phyloP scores from a whole-genome alignment of 2,113 vertebrate genomes.

The Circaetus cinerascens region DNA sequence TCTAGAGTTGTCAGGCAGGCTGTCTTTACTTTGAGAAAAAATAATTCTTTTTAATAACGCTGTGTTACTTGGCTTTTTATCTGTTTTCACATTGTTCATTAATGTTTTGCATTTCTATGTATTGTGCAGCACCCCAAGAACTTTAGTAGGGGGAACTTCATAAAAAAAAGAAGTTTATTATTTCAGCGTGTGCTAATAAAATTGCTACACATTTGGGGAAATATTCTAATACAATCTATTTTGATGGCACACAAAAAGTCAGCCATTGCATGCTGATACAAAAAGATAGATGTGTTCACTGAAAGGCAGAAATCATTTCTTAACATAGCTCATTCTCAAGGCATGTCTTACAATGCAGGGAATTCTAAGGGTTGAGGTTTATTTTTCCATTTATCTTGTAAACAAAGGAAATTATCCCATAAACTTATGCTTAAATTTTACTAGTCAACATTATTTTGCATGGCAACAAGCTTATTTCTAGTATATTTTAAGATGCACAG shows the following conservation, averaged over 20 bases:
- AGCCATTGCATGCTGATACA: neutral
- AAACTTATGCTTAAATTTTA: neutral
- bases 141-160: neutral
- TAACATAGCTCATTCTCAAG: neutral
- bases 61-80: slow-evolving; percentile 40
- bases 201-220: neutral
- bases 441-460: neutral
- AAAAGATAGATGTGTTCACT: neutral
- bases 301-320: neutral
- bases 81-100: slow-evolving; percentile 13
- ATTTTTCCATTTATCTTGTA: neutral
- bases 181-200: neutral
- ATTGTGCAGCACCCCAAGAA: neutral
- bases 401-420: slow-evolving; percentile 9
- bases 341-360: neutral
- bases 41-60: slow-evolving; percentile 10
- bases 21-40: slow-evolving; percentile 46
- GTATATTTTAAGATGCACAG: neutral
- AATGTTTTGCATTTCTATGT: slow-evolving; percentile 21
- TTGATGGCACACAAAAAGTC: neutral
- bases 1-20: slow-evolving; percentile 23
- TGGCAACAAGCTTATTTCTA: slow-evolving; percentile 9
- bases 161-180: neutral
- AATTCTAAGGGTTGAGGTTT: neutral
- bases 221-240: neutral